Base-by-base conservation (phyloP, 2,888 invertebrate species). In the Caenorhabditis sinica region DNA sequence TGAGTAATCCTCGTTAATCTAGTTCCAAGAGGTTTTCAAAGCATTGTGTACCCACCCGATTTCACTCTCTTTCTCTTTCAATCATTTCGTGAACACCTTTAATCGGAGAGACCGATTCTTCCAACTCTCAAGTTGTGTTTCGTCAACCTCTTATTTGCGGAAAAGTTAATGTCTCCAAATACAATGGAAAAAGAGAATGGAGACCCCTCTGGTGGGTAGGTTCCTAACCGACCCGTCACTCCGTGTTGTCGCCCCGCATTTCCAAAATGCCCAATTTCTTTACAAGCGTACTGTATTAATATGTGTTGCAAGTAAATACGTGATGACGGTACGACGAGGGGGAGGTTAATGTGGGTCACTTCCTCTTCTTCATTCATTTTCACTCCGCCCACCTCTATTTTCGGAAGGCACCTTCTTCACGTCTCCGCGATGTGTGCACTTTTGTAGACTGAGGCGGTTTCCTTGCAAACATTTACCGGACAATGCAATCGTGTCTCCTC, bases 131-230 rank as follows among this genome's bases (percentile, higher is more conserved):
- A 80, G 80, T 80, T 80, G 72, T 72, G 72, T 80, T 72, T 69
- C 77, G 77, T 69, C 77, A 53, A 40, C 43, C 61, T 77, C 56
- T 66, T 82, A 77, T 82, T 82, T 82, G 75, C 82, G 71, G 71
- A 82, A 76, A 76, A 82, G 82, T 82, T 82, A 82, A 82, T 82
- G 71, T 77, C 82, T 77, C 66, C 76, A 72, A 79, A 71, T 80
- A 80, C 80, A 80, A 80, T 65, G 15, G 79, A n/a, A 33, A 23
- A 53, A 60, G 76, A 65, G 63, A 65, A 61, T 63, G 75, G 68
- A 68, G 33, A 72, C 71, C 53, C 60, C 58, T 58, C 23, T 51
- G 6, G 23, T 11, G 45, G 36, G 53, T 53, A 56, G 69, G 69
- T 69, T 60, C 53, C 65, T 58, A 63, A 40, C 69, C 51, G 45